Evolutionary conservation across 1,140 invertebrate genomes (phyloP).

Genomic region (Microplitis demolitor): DNA sequence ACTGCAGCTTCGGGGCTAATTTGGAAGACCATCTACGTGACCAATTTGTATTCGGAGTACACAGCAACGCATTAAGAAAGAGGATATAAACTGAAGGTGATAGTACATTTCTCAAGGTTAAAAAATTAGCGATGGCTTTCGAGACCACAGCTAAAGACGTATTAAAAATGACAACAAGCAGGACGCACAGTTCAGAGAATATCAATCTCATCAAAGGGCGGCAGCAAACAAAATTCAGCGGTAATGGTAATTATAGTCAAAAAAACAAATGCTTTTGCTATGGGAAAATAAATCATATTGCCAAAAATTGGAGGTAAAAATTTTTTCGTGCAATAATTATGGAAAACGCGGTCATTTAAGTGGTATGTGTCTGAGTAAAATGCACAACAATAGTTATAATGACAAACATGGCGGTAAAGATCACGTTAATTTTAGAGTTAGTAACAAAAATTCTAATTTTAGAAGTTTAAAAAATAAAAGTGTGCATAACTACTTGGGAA

Average conservation of each 20-base stretch:
- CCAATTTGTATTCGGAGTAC: conserved; percentile 1
- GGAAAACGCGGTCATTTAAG: no score
- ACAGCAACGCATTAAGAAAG: conserved; percentile 31
- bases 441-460: no score
- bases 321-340: no score
- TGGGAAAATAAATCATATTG: background rate
- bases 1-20: conserved; percentile 38
- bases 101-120: conserved; percentile 31
- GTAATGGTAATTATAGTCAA: no score
- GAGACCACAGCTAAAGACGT: conserved; percentile 28
- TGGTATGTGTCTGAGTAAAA: no score
- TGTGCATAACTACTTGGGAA: no score
- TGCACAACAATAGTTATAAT: no score
- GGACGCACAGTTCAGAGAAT: background rate
- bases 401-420: no score
- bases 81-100: conserved; percentile 34
- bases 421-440: no score
- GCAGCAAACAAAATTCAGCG: background rate
- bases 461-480: no score
- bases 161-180: background rate
- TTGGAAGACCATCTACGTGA: conserved; percentile 38
- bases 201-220: background rate
- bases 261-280: background rate
- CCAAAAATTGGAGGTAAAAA: background rate
- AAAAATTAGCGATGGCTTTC: conserved; percentile 35